These are phyloP conservation scores for Excalfactoria chinensis DNA, from an alignment of 2,113 vertebrate species.

Conservation along the genomic window DNA sequence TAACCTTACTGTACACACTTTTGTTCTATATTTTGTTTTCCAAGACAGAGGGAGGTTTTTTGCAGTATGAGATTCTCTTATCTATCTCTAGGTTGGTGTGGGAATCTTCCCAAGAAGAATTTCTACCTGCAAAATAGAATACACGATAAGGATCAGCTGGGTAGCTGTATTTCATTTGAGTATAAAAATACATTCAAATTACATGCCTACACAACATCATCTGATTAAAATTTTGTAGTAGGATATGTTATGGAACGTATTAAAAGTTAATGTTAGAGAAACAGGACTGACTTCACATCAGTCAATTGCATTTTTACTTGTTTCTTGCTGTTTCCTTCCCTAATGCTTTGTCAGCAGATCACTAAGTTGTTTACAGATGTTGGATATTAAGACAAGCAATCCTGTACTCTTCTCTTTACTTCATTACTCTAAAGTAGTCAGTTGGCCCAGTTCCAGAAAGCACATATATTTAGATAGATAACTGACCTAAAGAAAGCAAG, in stretches of 20 bases:
- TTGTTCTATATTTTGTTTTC: neutral
- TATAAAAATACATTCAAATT: neutral
- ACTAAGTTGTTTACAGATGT: slow-evolving; percentile 15
- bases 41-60: neutral
- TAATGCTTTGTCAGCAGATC: slow-evolving; percentile 34
- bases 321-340: neutral
- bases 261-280: neutral
- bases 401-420: slow-evolving; percentile 29
- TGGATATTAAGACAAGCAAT: slow-evolving; percentile 16
- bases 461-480: neutral
- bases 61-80: neutral
- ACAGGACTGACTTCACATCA: neutral
- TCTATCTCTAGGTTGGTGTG: neutral
- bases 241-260: neutral
- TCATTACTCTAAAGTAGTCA: slow-evolving; percentile 18
- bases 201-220: neutral
- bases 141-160: neutral
- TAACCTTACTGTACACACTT: neutral
- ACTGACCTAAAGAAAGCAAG: slow-evolving; percentile 10
- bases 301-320: neutral
- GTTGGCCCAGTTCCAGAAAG: neutral
- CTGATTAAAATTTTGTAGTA: slow-evolving; percentile 13
- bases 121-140: neutral
- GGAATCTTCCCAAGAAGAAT: slow-evolving; percentile 4
- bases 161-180: neutral